A percentile compares a stretch with the other conserved stretches of the same genome.
Conservation (phyloP, 1,140 invertebrate species). For the Ips typographus region DNA sequence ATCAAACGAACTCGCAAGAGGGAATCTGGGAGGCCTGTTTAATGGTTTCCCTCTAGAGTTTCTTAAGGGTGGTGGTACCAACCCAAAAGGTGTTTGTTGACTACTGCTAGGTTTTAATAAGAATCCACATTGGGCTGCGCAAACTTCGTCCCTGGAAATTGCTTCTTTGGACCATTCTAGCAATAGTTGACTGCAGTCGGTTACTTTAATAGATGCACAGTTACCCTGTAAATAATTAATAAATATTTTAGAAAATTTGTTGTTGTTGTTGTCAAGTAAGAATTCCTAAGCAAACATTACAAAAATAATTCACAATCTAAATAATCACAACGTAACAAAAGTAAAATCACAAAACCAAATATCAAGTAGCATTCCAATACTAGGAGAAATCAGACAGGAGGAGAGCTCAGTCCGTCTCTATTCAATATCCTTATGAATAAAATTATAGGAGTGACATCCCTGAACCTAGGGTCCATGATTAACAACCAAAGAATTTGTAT, state of each 20-base stretch:
- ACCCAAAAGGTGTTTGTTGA: conserved; percentile 39
- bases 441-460: too few species aligned
- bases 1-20: conserved; percentile 44
- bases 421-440: too few species aligned
- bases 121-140: conserved; percentile 84
- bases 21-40: conserved; percentile 40
- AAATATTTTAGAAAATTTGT: background rate
- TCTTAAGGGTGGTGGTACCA: conserved; percentile 47
- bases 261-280: background rate
- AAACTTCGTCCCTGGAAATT: conserved; percentile 82
- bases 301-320: too few species aligned
- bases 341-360: too few species aligned
- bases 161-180: conserved; percentile 80
- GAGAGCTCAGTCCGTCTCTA: too few species aligned
- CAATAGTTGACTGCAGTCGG: conserved; percentile 80
- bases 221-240: conserved; percentile 66
- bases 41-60: conserved; percentile 50
- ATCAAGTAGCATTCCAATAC: too few species aligned
- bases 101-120: conserved; percentile 53
- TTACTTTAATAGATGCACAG: conserved; percentile 85
- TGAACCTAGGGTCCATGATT: too few species aligned
- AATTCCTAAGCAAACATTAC: background rate
- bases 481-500: too few species aligned
- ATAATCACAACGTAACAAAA: too few species aligned
- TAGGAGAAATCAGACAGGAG: too few species aligned